Percentiles rank a stretch among this genome's conserved stretches.
phyloP scores from a whole-genome alignment of 2,888 invertebrate species.

The Psylliodes chrysocephalus region DNA sequence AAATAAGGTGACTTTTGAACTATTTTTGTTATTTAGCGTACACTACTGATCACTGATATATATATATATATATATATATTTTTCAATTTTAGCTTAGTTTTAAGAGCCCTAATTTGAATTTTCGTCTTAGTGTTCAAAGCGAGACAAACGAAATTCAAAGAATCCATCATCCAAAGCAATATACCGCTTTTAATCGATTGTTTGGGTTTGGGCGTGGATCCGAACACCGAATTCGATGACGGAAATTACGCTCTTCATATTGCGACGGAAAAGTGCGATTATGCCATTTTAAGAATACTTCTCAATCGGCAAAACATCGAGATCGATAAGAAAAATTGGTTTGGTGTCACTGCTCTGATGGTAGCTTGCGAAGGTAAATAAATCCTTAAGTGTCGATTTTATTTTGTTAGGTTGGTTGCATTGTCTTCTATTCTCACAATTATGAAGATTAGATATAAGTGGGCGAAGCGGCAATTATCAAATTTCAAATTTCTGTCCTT shows the following conservation, averaged over 20 bases:
- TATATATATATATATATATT: too few species aligned
- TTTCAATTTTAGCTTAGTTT: too few species aligned
- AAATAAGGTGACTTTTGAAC: too few species aligned
- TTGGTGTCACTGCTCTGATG: slow-evolving; percentile 38
- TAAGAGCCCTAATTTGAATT: too few species aligned
- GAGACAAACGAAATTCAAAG: too few species aligned
- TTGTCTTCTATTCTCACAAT: neutral
- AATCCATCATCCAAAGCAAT: slow-evolving; percentile 35
- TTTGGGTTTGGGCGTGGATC: slow-evolving; percentile 37
- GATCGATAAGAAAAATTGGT: slow-evolving; percentile 17
- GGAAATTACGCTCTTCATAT: slow-evolving; percentile 44
- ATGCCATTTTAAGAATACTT: slow-evolving; percentile 28
- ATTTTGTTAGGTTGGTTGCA: neutral
- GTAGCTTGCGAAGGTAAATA: slow-evolving; percentile 28
- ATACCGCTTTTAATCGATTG: slow-evolving; percentile 29
- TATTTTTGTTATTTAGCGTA: too few species aligned
- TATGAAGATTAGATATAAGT: too few species aligned
- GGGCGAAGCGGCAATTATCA: too few species aligned
- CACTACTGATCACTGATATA: too few species aligned
- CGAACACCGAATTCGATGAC: slow-evolving; percentile 37
- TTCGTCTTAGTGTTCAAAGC: too few species aligned
- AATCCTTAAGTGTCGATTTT: neutral
- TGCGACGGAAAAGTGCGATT: slow-evolving; percentile 43
- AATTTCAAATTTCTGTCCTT: too few species aligned
- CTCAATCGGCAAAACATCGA: slow-evolving; percentile 11